These are phyloP conservation scores for Antechinus stuartii DNA, from an alignment of 2,113 vertebrate genomes.

Conservation along the genomic window DNA sequence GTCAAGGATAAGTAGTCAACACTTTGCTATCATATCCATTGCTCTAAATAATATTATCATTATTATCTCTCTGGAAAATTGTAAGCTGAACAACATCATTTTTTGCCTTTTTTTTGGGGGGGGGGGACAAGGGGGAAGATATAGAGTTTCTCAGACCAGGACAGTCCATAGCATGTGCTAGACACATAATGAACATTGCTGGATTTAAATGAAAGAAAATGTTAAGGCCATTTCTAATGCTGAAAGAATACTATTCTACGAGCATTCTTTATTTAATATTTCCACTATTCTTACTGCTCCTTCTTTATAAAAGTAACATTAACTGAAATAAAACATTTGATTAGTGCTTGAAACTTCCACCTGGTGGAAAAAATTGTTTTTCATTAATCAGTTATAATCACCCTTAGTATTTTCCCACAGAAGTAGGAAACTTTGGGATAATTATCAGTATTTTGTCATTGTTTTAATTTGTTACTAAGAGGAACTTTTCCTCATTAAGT, in stretches of 20 bases:
- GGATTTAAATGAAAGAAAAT: neutral
- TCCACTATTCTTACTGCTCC: neutral
- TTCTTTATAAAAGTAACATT: neutral
- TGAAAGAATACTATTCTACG: neutral
- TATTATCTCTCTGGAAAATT: neutral
- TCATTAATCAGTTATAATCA: neutral
- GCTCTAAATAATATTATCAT: neutral
- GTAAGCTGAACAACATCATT: neutral
- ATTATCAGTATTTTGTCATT: conserved; percentile 54
- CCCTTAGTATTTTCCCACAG: conserved; percentile 23
- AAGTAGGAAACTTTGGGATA: conserved; percentile 31
- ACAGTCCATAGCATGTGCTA: no score
- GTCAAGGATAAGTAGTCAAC: neutral
- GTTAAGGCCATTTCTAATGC: neutral
- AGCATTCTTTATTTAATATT: neutral
- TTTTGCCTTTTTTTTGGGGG: neutral
- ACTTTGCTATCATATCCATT: neutral
- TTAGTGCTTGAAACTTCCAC: conserved; percentile 19
- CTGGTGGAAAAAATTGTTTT: neutral
- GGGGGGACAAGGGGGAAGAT: neutral
- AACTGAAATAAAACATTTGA: conserved; percentile 19
- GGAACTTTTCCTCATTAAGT: conserved; percentile 53
- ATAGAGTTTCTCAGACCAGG: neutral
- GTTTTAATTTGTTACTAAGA: conserved; percentile 42
- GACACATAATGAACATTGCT: neutral